Base-by-base conservation (phyloP, 2,113 vertebrate species). In the Podocnemis expansa region DNA sequence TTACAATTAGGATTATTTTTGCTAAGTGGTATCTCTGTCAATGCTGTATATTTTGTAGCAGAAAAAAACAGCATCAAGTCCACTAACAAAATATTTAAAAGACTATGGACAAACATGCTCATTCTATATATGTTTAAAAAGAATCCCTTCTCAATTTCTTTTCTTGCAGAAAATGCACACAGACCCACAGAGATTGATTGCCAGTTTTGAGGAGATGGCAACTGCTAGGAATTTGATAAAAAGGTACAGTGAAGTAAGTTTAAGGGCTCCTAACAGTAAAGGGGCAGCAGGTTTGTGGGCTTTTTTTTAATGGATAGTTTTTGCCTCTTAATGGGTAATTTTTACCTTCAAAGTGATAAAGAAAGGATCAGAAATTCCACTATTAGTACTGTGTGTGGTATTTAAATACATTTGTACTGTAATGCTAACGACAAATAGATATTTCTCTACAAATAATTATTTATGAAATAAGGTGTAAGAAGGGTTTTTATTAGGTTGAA, bases 241-340 rank as follows among this genome's bases (percentile, higher is more conserved):
- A 0, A 0, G 38, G 78, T 7, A 4, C 31, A 14, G n/a, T 49
- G 34, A 49, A 43, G 85, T n/a, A 82, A 58, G 54, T 8, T 5
- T 25, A 6, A 90, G 51, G 29, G n/a, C 67, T 86, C 80, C 41
- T 51, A 78, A 25, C 63, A 78, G 63, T 56, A 55, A 89, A 56
- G 1, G 1, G 5, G n/a, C 54, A 82, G 73, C 58, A n/a, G 17
- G 70, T 10, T 75, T 43, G 38, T 41, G n/a, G 38, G 70, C 5
- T 43, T 75, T 75, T 55, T 38, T 47, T 75, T 43, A 75, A 13
- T 75, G 22, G 21, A 75, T 75, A 31, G 29, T 88, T 67, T 94
- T 89, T 93, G 60, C 76, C 78, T 76, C n/a, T 75, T 43, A 75
- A 13, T 75, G 22, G 21, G 43, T 75, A 31, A 27, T 88, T 67